Base-by-base conservation (phyloP, 1,140 invertebrate species). In the Rhizoglyphus robini region DNA sequence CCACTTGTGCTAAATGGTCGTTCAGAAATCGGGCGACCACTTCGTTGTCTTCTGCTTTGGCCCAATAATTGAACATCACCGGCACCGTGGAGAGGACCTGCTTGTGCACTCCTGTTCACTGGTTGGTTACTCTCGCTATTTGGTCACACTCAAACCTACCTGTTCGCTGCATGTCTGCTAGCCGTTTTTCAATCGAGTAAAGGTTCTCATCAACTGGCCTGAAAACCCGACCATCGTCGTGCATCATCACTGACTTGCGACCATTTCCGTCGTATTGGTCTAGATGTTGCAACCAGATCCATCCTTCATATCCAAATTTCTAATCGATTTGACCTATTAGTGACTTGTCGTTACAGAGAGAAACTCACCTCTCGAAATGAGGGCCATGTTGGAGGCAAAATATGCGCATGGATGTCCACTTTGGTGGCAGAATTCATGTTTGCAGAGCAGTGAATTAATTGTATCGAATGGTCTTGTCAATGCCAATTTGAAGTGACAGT, bases 21-120 rank as follows among this genome's bases (percentile, higher is more conserved):
- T 83, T 83, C 15, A 83, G 65, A 30, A 81, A 72, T 57, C 76
- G 72, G 68, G 76, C 75, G 0, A 83, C 68, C 68, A 81, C 77
- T 15, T 80, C 70, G 0, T 80, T 77, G 71, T 83, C 76, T 59
- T 76, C 76, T 15, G 79, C 74, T 71, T 83, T 81, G 1, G 83
- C 82, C 81, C 81, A 83, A 71, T 83, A 84, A 67, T 74, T 80
- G 71, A 83, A 84, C 82, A 84, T 83, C 15, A 84, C 82, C 15
- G 83, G 82, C 3, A 83, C 82, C 0, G 82, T 83, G n/a, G 82
- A 83, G 38, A 83, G 72, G 4, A 78, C 81, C 71, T 83, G 83
- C 0, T 81, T 76, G 59, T 74, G 73, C 4, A 83, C 80, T 63
- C 79, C 76, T 74, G 20, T 23, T 25, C 20, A 27, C 67, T n/a